Conservation (phyloP, 2,888 invertebrate species). For the Branchinecta sandiegonensis region DNA sequence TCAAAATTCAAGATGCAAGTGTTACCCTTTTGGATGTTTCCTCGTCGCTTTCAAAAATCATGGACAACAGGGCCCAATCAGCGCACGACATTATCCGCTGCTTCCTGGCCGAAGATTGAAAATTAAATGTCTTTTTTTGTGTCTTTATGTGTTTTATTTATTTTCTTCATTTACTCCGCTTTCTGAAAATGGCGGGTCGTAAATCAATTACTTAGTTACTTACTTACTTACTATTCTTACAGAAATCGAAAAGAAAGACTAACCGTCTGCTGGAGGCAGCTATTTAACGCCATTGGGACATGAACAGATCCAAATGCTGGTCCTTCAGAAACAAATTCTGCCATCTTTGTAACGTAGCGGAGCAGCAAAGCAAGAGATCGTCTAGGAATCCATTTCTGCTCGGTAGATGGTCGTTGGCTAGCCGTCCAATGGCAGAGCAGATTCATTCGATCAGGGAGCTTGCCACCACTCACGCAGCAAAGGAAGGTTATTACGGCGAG, state of each 20-base stretch:
- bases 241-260: slow-evolving; percentile 15
- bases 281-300: slow-evolving; percentile 50
- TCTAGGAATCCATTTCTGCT: slow-evolving; percentile 50
- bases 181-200: too few species aligned
- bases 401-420: neutral
- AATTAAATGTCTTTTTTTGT: too few species aligned
- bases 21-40: too few species aligned
- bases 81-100: too few species aligned
- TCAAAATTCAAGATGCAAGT: too few species aligned
- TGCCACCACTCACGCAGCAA: neutral
- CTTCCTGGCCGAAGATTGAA: too few species aligned
- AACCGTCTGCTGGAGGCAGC: slow-evolving; percentile 50
- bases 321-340: slow-evolving; percentile 47
- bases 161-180: too few species aligned
- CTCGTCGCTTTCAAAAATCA: too few species aligned
- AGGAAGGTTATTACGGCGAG: neutral
- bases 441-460: neutral
- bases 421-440: slow-evolving; percentile 11
- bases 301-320: slow-evolving; percentile 46
- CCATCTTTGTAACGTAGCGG: slow-evolving; percentile 45
- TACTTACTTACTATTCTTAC: too few species aligned
- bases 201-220: too few species aligned
- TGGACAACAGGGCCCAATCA: too few species aligned
- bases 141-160: too few species aligned
- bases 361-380: slow-evolving; percentile 47